These are phyloP conservation scores for Pseudochirops cupreus DNA, from an alignment of 2,797 vertebrate species.

Conservation along the genomic window DNA sequence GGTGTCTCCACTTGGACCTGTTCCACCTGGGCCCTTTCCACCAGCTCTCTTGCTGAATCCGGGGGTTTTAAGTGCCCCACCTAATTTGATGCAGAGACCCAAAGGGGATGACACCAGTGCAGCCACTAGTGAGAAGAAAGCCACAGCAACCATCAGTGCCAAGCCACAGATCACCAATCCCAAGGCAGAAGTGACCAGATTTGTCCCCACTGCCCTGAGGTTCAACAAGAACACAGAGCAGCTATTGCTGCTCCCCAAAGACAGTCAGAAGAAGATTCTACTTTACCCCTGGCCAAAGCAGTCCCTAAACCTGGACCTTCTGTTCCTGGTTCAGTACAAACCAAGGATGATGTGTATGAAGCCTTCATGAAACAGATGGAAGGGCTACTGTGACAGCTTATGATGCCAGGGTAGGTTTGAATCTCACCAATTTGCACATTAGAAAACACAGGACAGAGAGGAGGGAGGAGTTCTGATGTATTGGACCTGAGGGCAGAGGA, in stretches of 20 bases:
- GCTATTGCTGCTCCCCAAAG: constrained; percentile 80
- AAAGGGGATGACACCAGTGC: constrained; percentile 88
- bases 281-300: constrained; percentile 85
- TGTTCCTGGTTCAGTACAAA: constrained; percentile 92
- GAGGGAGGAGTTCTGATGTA: constrained; percentile 62
- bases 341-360: constrained; percentile 99
- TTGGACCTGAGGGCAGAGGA: constrained; percentile 54
- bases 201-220: constrained; percentile 96
- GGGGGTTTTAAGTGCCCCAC: constrained; percentile 96
- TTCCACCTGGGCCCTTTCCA: constrained; percentile 93
- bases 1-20: constrained; percentile 90
- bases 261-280: constrained; percentile 86
- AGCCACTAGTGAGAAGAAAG: constrained; percentile 97
- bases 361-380: constrained; percentile 99
- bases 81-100: constrained; percentile 94
- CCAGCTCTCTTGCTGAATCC: constrained; percentile 91
- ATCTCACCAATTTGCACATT: constrained; percentile 49
- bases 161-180: constrained; percentile 99
- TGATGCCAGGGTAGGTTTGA: constrained; percentile 73
- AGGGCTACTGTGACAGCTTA: constrained; percentile 90
- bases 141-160: constrained; percentile 97
- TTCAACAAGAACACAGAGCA: constrained; percentile 92
- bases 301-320: constrained; percentile 86
- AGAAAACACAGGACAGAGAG: constrained; percentile 52
- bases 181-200: constrained; percentile 97